These are phyloP conservation scores for Acanthurus lineatus DNA, from an alignment of 2,797 vertebrate genomes.

Conservation along the genomic window DNA sequence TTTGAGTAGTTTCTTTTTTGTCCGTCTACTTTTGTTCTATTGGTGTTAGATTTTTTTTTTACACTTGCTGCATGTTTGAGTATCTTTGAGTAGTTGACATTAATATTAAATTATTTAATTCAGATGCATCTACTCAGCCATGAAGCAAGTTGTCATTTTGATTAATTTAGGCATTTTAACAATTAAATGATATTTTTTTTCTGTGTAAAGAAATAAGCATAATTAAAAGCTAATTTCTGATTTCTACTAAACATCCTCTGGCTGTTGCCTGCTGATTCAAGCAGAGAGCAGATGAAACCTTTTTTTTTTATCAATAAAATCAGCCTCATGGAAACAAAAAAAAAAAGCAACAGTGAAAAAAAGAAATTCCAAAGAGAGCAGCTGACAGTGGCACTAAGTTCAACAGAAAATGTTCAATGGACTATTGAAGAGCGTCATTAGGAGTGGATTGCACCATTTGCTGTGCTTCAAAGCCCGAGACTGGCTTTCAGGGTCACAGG, in stretches of 20 bases:
- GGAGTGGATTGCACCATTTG: conserved; percentile 48
- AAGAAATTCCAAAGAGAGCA: conserved; percentile 29
- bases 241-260: not conserved
- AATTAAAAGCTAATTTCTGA: conserved; percentile 25
- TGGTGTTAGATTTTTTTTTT: not conserved
- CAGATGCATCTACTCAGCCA: not conserved
- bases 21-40: not conserved
- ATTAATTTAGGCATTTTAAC: conserved; percentile 3
- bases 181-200: conserved; percentile 2
- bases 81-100: not conserved
- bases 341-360: conserved; percentile 21
- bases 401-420: conserved; percentile 53
- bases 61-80: not conserved
- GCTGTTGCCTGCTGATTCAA: not conserved
- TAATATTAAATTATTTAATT: conserved; percentile 20
- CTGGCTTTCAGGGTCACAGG: conserved; percentile 56
- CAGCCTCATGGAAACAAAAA: conserved; percentile 19
- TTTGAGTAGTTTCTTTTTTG: not conserved
- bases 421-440: conserved; percentile 60
- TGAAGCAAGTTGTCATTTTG: not conserved
- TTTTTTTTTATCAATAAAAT: conserved; percentile 33
- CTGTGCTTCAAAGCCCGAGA: conserved; percentile 55
- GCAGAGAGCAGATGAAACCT: conserved; percentile 21
- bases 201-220: not conserved
- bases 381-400: conserved; percentile 34